Evolutionary conservation across 2,888 invertebrate genomes (phyloP), one percentile per base, ranked within the genome.

Genomic region (Ethmia dodecea): DNA sequence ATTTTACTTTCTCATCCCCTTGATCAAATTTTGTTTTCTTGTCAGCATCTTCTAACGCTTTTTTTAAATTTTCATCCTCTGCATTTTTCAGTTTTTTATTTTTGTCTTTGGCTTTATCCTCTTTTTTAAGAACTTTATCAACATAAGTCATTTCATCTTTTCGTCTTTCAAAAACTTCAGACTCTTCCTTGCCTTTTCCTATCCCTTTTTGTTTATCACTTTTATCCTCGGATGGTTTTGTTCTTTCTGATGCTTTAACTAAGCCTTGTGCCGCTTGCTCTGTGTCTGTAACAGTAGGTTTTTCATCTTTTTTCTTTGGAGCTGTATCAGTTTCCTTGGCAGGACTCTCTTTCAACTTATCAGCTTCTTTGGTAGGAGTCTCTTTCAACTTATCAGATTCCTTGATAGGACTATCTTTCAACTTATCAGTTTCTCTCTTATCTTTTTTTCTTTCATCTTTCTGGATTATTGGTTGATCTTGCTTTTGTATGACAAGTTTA

Each of bases 21-120:
- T n/a, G n/a, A n/a, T n/a, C n/a, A n/a, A n/a, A n/a, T n/a, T n/a
- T n/a, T n/a, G 26, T 31, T 35, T 39, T 28, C 38, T 45, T 49
- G 3, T 39, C 42, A 35, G 32, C 33, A 31, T 13, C 31, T 13
- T 43, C 34, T 27, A 29, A 25, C 15, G 15, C 16, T 16, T 37
- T 40, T 28, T 40, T 40, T 13, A 18, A 24, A 34, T 44, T 45
- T 22, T 22, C 10, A 20, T 33, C 33, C 33, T 30, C 25, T 18
- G 15, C 16, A 15, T 37, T 40, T 28, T 40, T 40, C 14, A 18
- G 24, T 35, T 44, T 45, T 22, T 22, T n/a, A 20, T 33, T 13
- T 24, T 40, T 28, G 36, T 38, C 37, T 34, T 37, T 45, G 16
- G 16, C 13, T 32, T 45, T 31, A 25, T 31, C 28, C 31, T 42